Evolutionary conservation across 2,797 vertebrate species (phyloP), one percentile per base, ranked within the genome.

Genomic region (Halcyon smyrnensis): DNA sequence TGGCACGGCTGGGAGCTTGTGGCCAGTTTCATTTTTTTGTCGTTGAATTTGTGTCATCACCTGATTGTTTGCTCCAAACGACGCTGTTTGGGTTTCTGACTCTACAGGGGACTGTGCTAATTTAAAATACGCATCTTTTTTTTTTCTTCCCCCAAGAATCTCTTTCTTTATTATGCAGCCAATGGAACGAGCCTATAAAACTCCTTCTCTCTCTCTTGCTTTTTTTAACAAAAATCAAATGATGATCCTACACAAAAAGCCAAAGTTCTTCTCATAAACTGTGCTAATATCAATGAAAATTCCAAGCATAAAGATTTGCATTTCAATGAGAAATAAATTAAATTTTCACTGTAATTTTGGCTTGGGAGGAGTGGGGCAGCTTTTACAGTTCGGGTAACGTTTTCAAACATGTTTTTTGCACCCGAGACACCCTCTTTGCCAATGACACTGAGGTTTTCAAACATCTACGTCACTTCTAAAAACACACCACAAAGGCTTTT

Each of bases 281-380:
- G 0, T 19, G 53, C 88, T 90, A 94, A 93, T 92, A 64, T 65
- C 90, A 95, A 34, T 77, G 86, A 94, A 65, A 94, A 94, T 87
- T 84, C 91, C 88, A 83, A 90, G 90, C 41, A 6, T 25, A 67
- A 41, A 77, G 71, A 95, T 94, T 77, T 95, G 95, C 91, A 95
- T 95, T 93, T 95, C 93, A 95, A 93, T 95, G 91, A 97, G 95
- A 89, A 93, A 92, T 20, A 96, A 93, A 95, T 94, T 83, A 95
- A 95, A 80, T 64, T 87, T 90, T 90, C 56, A 3, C 56, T 77
- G 63, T 83, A 90, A 90, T 95, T 96, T 92, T 27, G 64, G 43
- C 63, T 7, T 77, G 95, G 93, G 90, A 96, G 95, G 90, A 94
- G 92, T 2, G 0, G 74, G 19, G 10, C 45, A 73, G 92, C 77